Conservation (phyloP, 2,113 vertebrate species). For the Channa argus region DNA sequence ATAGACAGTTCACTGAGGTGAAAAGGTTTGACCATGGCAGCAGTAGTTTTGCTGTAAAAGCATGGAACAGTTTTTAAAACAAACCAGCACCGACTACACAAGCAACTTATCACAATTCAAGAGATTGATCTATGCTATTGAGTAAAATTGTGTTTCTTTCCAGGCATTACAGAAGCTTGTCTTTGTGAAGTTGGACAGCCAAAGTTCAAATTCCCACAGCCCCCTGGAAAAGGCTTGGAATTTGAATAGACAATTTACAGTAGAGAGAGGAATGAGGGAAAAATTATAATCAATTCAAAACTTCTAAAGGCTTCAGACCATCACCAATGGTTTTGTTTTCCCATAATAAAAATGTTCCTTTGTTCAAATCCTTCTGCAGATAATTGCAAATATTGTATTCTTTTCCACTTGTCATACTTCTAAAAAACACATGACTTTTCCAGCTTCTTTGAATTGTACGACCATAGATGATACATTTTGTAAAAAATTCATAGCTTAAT, state of each 20-base stretch:
- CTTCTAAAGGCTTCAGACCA: background rate
- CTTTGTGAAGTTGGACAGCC: background rate
- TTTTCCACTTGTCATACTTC: background rate
- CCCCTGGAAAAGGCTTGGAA: background rate
- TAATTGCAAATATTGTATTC: background rate
- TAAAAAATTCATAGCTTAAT: too few relatives aligned
- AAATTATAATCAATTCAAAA: background rate
- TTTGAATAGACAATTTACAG: background rate
- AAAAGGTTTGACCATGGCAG: conserved; percentile 8
- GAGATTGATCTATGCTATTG: background rate
- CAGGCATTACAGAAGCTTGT: background rate
- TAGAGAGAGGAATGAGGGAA: background rate
- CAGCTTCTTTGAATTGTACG: background rate
- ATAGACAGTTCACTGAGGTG: conserved; percentile 1
- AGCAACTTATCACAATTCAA: background rate
- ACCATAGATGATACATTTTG: background rate
- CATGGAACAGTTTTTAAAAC: background rate
- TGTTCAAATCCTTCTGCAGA: background rate
- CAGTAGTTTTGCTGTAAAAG: background rate
- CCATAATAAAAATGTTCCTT: background rate
- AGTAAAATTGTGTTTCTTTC: background rate
- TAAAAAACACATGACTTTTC: background rate
- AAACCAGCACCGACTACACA: background rate
- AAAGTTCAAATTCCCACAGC: conserved; percentile 20
- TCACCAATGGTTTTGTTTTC: background rate